A percentile compares a stretch with the other conserved stretches of the same genome.
These are phyloP conservation scores for Drosophila chauvacae DNA, from an alignment of 1,140 invertebrate genomes.

Conservation along the genomic window DNA sequence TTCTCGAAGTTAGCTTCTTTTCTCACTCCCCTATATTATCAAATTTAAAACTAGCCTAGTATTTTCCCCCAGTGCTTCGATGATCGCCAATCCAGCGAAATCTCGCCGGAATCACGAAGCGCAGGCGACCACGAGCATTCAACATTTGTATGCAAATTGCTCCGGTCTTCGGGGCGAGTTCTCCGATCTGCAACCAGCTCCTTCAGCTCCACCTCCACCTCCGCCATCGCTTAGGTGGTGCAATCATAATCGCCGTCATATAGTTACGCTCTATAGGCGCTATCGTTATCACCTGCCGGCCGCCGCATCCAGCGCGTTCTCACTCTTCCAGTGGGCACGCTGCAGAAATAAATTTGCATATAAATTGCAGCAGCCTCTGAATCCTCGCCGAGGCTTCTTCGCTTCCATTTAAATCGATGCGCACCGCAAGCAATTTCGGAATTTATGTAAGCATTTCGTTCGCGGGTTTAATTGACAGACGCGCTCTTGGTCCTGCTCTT, in stretches of 20 bases:
- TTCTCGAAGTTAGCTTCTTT: background rate
- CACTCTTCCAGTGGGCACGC: conserved; percentile 33
- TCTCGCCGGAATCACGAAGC: conserved; percentile 74
- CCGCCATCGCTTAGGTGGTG: conserved; percentile 60
- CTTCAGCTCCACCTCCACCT: background rate
- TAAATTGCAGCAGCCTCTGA: conserved; percentile 55
- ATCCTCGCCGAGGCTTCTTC: conserved; percentile 5
- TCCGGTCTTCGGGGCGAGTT: conserved; percentile 31
- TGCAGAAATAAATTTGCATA: conserved; percentile 76
- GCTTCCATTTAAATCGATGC: conserved; percentile 79
- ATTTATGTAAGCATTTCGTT: conserved; percentile 83
- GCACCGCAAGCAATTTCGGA: conserved; percentile 81
- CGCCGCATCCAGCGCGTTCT: conserved; percentile 12
- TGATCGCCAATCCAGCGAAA: conserved; percentile 59
- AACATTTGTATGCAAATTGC: conserved; percentile 81
- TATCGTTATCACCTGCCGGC: conserved; percentile 73
- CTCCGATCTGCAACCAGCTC: conserved; percentile 6
- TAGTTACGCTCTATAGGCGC: conserved; percentile 52
- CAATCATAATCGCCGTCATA: conserved; percentile 82
- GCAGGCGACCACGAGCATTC: conserved; percentile 78
- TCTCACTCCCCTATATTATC: background rate
- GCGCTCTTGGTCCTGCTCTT: conserved; percentile 33
- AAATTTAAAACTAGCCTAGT: background rate
- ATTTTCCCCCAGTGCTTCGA: conserved; percentile 10
- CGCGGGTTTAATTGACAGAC: conserved; percentile 79